A percentile compares a stretch with the other conserved stretches of the same genome.
Conservation (phyloP, 2,113 vertebrate species). For the Steatornis caripensis region DNA sequence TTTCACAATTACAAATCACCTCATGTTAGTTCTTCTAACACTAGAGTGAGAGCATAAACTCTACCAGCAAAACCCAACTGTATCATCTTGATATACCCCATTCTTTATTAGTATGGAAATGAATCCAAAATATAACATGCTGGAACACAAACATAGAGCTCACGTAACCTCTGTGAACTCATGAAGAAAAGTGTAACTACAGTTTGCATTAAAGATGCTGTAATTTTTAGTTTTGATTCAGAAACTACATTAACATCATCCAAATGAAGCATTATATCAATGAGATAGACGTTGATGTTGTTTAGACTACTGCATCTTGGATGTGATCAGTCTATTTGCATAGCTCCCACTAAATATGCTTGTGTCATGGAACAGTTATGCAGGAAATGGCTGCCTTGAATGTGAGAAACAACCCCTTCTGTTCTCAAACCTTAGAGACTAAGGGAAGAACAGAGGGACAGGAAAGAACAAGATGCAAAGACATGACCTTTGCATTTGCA, state of each 20-base stretch:
- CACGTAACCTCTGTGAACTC: background rate
- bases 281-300: background rate
- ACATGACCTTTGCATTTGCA: background rate
- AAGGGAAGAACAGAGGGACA: background rate
- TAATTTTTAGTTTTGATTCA: slow-evolving; percentile 21
- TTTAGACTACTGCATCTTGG: background rate
- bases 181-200: background rate
- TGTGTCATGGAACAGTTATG: background rate
- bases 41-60: background rate
- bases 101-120: slow-evolving; percentile 13
- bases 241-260: background rate
- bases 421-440: background rate
- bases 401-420: background rate
- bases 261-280: background rate
- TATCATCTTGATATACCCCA: background rate
- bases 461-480: background rate
- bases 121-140: background rate
- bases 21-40: background rate
- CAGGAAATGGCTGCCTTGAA: background rate
- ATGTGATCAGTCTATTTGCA: background rate
- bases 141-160: slow-evolving; percentile 7
- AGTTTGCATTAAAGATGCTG: background rate
- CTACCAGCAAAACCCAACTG: background rate
- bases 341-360: background rate
- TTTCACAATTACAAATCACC: slow-evolving; percentile 19